Conservation (phyloP, 2,888 invertebrate genomes). For the Cinara cedri region DNA sequence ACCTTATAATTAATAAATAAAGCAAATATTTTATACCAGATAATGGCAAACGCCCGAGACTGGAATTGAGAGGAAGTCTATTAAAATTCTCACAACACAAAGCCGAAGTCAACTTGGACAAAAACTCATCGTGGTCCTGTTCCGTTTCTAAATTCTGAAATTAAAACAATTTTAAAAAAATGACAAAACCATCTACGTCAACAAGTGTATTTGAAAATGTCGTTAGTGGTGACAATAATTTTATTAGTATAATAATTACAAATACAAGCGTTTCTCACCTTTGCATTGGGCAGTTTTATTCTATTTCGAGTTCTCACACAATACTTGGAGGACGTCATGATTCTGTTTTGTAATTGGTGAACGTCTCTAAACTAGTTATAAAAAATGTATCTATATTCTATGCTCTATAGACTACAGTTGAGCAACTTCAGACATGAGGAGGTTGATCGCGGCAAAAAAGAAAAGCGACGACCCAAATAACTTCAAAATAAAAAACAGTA, state of each 20-base stretch:
- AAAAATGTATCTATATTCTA: background rate
- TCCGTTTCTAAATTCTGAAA: conserved; percentile 30
- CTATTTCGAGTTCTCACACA: conserved; percentile 45
- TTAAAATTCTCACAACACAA: conserved; percentile 33
- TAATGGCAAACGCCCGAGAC: conserved; percentile 48
- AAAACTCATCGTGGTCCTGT: conserved; percentile 44
- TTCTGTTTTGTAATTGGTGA: background rate
- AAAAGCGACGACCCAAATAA: too few species aligned
- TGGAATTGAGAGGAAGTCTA: conserved; percentile 29
- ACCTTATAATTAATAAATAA: too few species aligned
- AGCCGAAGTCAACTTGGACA: conserved; percentile 45
- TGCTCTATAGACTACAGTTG: too few species aligned
- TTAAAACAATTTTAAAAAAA: background rate
- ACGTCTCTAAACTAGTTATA: background rate
- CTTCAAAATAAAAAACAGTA: too few species aligned
- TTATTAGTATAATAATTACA: background rate
- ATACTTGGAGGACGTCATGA: conserved; percentile 48
- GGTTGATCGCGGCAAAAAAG: too few species aligned
- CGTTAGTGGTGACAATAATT: too few species aligned
- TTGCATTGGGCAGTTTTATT: conserved; percentile 32
- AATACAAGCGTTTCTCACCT: background rate
- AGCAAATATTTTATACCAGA: conserved; percentile 31
- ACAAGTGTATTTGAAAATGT: too few species aligned
- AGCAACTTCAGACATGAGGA: too few species aligned
- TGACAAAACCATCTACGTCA: background rate